Base-by-base conservation (phyloP, 2,113 vertebrate species). In the Microtus montanus region DNA sequence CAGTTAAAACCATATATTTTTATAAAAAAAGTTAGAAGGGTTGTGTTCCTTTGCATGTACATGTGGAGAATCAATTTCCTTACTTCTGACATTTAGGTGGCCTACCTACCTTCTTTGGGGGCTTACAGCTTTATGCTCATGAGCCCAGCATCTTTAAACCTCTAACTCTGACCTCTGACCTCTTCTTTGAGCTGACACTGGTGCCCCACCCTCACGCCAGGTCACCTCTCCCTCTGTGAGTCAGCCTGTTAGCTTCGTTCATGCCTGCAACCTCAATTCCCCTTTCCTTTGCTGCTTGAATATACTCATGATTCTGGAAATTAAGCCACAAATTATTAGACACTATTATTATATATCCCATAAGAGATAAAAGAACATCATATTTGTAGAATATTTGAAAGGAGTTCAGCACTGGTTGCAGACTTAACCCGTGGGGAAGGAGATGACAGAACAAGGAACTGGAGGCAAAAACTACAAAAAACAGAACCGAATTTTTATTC, bases 401-500 rank as follows among this genome's bases (percentile, higher is more conserved):
- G 44, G 58, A 90, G 63, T 64, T 79, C 20, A 80, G 2, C 63
- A 11, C 7, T 83, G 77, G 26, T 44, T 52, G 2, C 93, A 86
- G 82, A 35, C 79, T 70, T 95, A 79, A 47, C 52, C 33, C 19
- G 5, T 19, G 68, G 49, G 49, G 33, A 49, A 93, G 61, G 41
- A 64, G 38, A 77, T 35, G 30, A 41, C 8, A 84, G 64, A 41
- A 83, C 41, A 77, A 58, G 5, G 30, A 61, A 20, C 58, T 47
- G 15, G 63, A 79, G 49, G 61, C 41, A 44, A 38, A 80, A 93
- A 17, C 35, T 44, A 30, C 41, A 52, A 49, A 49, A 11, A 70
- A 58, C 41, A 26, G 41, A 63, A 75, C 15, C 47, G 70, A 85
- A 64, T 95, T 82, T 85, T 85, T 38, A 79, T 75, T n/a, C 73